Evolutionary conservation across 2,113 vertebrate species (phyloP), one percentile per base, ranked within the genome.

Genomic region (Gadus chalcogrammus): DNA sequence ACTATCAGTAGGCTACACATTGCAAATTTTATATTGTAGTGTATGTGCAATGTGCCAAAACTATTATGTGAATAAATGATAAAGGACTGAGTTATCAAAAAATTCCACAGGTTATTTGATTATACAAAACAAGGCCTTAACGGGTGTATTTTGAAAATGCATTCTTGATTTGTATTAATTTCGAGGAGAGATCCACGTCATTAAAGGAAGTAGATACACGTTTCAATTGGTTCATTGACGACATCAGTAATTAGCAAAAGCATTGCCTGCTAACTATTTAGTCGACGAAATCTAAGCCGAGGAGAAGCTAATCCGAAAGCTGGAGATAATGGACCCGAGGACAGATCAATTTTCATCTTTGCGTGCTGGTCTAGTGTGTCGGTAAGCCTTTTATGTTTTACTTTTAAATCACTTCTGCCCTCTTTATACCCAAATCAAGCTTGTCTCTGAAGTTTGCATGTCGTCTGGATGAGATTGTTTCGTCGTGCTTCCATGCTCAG

Each of bases 211-310:
- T 48, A 7, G 8, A 13, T 2, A 48, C 31, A 35, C 65, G 27
- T 58, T 58, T 31, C 66, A 27, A 64, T 71, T 88, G 85, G 79
- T 61, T 61, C 1, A 72, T 74, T 60, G 61, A 16, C 16, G n/a
- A 7, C 67, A 69, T 79, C 79, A 88, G 86, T 88, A 65, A 65
- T 18, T 0, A 35, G 61, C 20, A n/a, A 35, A 48, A 55, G 42
- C 56, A 59, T 60, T 81, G 69, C 81, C 82, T 83, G 79, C 31
- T 15, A 59, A 71, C 79, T 87, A 88, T 88, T 88, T 84, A 86
- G 70, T 35, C 9, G 65, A 42, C 1, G 17, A 6, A 67, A 67
- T 66, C 62, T 66, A 28, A 9, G 8, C 7, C 0, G 3, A 0
- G 13, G 0, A 65, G 73, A 60, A 77, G 80, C 56, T 64, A 3